Percentiles rank a stretch among this genome's conserved stretches.
Conservation (phyloP, 2,888 invertebrate species). For the Parnassius apollo region DNA sequence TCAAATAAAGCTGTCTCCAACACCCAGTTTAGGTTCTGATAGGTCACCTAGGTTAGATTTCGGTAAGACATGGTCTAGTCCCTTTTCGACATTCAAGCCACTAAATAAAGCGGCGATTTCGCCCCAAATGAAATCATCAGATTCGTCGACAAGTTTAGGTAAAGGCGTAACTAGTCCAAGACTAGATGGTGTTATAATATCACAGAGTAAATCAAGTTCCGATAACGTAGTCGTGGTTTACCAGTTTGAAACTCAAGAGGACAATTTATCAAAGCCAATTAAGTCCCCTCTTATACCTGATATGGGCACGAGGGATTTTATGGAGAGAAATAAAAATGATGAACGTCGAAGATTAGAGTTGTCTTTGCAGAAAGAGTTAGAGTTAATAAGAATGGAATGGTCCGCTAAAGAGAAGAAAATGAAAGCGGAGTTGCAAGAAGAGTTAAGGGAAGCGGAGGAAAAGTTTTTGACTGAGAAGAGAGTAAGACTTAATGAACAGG, state of each 20-base stretch:
- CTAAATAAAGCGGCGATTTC: conserved; percentile 46
- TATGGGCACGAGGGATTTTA: conserved; percentile 63
- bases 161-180: conserved; percentile 63
- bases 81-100: conserved; percentile 63
- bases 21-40: conserved; percentile 55
- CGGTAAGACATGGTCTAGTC: conserved; percentile 59
- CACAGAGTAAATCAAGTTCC: conserved; percentile 69
- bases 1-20: conserved; percentile 60
- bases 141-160: conserved; percentile 56
- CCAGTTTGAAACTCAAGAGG: conserved; percentile 69
- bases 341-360: conserved; percentile 67
- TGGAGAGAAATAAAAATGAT: conserved; percentile 62
- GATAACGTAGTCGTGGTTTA: conserved; percentile 75
- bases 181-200: conserved; percentile 68
- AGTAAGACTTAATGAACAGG: conserved; percentile 66
- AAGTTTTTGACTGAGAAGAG: conserved; percentile 65
- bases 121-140: conserved; percentile 56
- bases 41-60: conserved; percentile 61
- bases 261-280: conserved; percentile 50
- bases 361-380: conserved; percentile 73
- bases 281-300: conserved; percentile 66
- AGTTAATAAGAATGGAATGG: conserved; percentile 79
- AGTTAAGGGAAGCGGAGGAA: conserved; percentile 74
- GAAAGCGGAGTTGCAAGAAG: conserved; percentile 77
- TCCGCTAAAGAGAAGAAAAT: conserved; percentile 78